Percentiles rank a stretch among this genome's conserved stretches.
These are phyloP conservation scores for Lipophrys pholis DNA, from an alignment of 2,113 vertebrate genomes.

Conservation along the genomic window DNA sequence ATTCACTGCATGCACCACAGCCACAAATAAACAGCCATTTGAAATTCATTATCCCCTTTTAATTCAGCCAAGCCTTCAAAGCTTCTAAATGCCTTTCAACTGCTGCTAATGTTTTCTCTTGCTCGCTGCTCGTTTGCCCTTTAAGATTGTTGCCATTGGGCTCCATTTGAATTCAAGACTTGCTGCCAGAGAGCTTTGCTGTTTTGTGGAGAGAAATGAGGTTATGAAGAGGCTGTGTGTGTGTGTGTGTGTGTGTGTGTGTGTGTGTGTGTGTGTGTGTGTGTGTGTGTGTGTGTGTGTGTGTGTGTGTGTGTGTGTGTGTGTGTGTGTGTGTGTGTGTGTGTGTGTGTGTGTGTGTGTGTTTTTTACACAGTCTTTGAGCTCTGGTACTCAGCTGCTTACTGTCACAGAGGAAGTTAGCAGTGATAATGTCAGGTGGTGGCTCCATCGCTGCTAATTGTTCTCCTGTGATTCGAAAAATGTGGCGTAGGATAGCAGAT, in stretches of 20 bases:
- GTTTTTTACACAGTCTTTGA: constrained; percentile 1
- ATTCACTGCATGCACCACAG: constrained; percentile 17
- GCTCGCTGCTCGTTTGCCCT: constrained; percentile 52
- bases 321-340: constrained; percentile 17
- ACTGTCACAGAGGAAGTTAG: constrained; percentile 29
- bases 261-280: neutral
- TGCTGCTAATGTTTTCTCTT: constrained; percentile 54
- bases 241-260: constrained; percentile 23
- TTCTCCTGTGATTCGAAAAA: constrained; percentile 27
- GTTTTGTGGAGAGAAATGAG: constrained; percentile 45
- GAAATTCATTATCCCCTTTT: constrained; percentile 61
- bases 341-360: neutral
- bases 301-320: constrained; percentile 14
- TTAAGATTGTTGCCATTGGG: constrained; percentile 52
- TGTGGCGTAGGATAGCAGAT: constrained; percentile 11
- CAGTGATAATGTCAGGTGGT: constrained; percentile 36
- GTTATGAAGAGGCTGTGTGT: constrained; percentile 30
- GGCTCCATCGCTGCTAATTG: constrained; percentile 31
- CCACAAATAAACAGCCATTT: constrained; percentile 52
- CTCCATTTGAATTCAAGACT: constrained; percentile 54
- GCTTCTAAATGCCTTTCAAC: constrained; percentile 56
- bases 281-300: no score
- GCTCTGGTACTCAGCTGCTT: constrained; percentile 30
- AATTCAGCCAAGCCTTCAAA: constrained; percentile 58
- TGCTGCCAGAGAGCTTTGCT: constrained; percentile 59